These are phyloP conservation scores for Mya arenaria DNA, from an alignment of 1,140 invertebrate genomes.

Conservation along the genomic window DNA sequence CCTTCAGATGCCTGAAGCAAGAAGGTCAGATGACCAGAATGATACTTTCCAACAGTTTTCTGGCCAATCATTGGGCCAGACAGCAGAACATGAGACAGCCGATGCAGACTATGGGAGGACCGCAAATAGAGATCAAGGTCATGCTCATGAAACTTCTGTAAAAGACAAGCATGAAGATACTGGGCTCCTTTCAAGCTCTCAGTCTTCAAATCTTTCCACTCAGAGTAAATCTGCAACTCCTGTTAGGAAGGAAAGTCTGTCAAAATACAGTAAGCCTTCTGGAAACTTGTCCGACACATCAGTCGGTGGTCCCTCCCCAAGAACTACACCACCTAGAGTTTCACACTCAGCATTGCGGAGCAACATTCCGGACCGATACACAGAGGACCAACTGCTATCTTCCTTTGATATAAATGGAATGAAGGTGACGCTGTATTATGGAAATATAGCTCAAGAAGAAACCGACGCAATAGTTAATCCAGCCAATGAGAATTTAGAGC, in stretches of 20 bases:
- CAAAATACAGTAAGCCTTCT: constrained; percentile 1
- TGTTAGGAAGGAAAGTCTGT: neutral
- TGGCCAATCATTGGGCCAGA: neutral
- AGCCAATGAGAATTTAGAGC: constrained; percentile 44
- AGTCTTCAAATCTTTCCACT: neutral
- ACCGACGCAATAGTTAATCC: constrained; percentile 56
- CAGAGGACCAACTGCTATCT: constrained; percentile 8
- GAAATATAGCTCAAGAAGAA: constrained; percentile 19
- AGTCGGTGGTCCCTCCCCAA: neutral
- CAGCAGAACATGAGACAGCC: too few species aligned
- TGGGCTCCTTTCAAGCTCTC: too few species aligned
- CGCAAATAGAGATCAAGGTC: too few species aligned
- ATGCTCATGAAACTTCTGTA: too few species aligned
- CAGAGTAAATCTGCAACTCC: neutral
- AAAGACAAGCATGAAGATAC: too few species aligned
- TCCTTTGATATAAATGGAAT: constrained; percentile 9
- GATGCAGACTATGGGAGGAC: too few species aligned
- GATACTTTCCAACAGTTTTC: constrained; percentile 24
- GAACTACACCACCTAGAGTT: too few species aligned
- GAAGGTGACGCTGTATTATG: constrained; percentile 28
- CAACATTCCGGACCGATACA: constrained; percentile 16
- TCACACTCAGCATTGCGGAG: neutral
- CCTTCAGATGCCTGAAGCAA: neutral
- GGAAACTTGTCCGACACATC: constrained; percentile 16
- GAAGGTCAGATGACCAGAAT: constrained; percentile 33